Evolutionary conservation across 53 echinoderm and acorn worm genomes (phyloP), one percentile per base, ranked within the genome.

Genomic region (Patiria pectinifera): DNA sequence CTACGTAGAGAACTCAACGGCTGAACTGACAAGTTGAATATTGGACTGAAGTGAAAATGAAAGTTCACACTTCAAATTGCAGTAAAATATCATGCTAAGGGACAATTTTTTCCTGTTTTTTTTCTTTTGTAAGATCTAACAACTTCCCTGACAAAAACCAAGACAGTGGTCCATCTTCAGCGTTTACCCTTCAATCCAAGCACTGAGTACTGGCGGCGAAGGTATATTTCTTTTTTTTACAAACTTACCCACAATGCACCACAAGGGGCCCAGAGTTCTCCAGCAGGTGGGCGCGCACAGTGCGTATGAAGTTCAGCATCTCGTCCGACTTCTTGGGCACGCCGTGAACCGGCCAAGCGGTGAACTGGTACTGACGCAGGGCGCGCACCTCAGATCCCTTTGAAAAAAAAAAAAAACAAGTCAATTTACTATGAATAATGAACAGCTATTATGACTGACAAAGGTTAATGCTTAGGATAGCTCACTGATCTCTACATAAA

Each of bases 211-310:
- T 15, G 15, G 66, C 66, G 66, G 0, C 46, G 1, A 62, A 11
- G 26, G 13, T 5, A 46, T 78, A 53, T 53, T 53, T 53, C 53
- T 53, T 53, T 53, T 43, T 83, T 23, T 80, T 46, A 45, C 48
- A 4, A 26, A 93, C 96, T 92, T 84, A 98, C 98, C 98, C 94
- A 76, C 98, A 98, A 59, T 98, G 97, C 45, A 98, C 95, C 21
- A 95, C 86, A n/a, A 93, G 80, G 62, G 98, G 95, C 58, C 97
- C 98, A 19, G 94, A 82, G 48, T 94, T 86, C 14, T 25, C 25
- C 11, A 90, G 83, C 23, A 92, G 66, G 24, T 93, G 71, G 49
- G 93, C 82, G 49, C 95, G 87, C 21, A 96, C 92, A 22, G 97
- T 93, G 48, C 87, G 93, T 35, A 96, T 91, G 60, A 98, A 94